Evolutionary conservation across 2,113 vertebrate genomes (phyloP), one percentile per base, ranked within the genome.

Genomic region (Oreochromis tanganicae): DNA sequence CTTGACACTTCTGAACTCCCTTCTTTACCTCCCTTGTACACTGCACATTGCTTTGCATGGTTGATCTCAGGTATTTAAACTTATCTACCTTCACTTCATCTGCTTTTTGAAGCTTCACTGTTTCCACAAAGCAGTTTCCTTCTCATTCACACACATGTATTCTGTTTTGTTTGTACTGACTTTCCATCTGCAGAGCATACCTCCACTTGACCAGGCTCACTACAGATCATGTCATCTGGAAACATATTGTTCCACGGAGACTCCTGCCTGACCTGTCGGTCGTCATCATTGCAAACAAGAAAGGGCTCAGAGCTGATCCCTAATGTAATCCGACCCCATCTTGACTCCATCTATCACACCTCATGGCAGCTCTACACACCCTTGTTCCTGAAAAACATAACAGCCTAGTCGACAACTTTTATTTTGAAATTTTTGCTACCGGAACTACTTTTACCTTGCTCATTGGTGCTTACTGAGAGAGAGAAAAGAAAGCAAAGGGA

Each of bases 401-500:
- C 68, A 75, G 68, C 21, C 38, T 48, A 29, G 41, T 50, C 21
- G 12, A 24, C 71, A 14, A n/a, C 36, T 27, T 92, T 94, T 92
- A 92, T 87, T 94, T 87, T 91, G 92, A 92, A 94, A 73, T 1
- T 4, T 1, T 5, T 6, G 9, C 21, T 5, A 1, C 78, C 92
- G 92, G 95, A 94, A 90, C 4, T 50, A 78, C 1, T 1, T 5
- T 1, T 2, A 11, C n/a, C 13, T 21, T 9, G 4, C 38, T 4
- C 21, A 29, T 85, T 86, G 54, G 82, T 34, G 5, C 9, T 29
- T 57, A 4, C 32, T 2, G 81, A 63, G 83, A 63, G 11, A 83
- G 61, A 84, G 83, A 91, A 91, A 85, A 83, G 81, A 91, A 88
- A 90, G 93, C 87, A 85, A 84, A 90, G 71, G 61, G 88, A 93